Conservation (phyloP, 1,140 invertebrate species). For the Brachionus angularis region DNA sequence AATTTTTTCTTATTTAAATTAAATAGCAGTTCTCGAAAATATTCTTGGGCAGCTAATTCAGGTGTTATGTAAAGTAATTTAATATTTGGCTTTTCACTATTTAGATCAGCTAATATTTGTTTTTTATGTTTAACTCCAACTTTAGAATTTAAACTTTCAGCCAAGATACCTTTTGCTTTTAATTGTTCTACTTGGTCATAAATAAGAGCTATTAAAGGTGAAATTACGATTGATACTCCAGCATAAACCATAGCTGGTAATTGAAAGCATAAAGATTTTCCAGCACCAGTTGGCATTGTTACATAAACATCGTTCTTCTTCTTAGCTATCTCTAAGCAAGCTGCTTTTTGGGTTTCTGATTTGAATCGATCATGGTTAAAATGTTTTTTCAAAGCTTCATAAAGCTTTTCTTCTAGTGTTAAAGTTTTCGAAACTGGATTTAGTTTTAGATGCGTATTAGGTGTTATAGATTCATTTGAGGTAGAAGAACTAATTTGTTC, state of each 20-base stretch:
- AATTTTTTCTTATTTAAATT: constrained; percentile 27
- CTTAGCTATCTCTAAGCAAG: constrained; percentile 38
- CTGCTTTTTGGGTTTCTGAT: constrained; percentile 25
- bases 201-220: constrained; percentile 85
- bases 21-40: constrained; percentile 19
- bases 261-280: constrained; percentile 93
- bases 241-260: constrained; percentile 70
- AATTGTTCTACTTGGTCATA: constrained; percentile 75
- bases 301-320: constrained; percentile 72
- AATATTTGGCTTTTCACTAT: not conserved
- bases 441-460: not conserved
- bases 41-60: constrained; percentile 36
- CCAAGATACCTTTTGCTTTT: constrained; percentile 59
- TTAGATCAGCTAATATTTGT: constrained; percentile 24
- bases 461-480: not conserved
- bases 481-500: not conserved
- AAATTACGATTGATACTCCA: constrained; percentile 79
- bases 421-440: not conserved
- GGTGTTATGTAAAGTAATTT: constrained; percentile 39
- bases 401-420: constrained; percentile 35
- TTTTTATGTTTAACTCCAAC: constrained; percentile 13
- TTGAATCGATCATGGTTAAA: constrained; percentile 36
- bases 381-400: constrained; percentile 26
- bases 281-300: constrained; percentile 68
- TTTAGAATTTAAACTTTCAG: constrained; percentile 50